Evolutionary conservation across 2,888 invertebrate species (phyloP), one percentile per base, ranked within the genome.

Genomic region (Diarsia mendica): DNA sequence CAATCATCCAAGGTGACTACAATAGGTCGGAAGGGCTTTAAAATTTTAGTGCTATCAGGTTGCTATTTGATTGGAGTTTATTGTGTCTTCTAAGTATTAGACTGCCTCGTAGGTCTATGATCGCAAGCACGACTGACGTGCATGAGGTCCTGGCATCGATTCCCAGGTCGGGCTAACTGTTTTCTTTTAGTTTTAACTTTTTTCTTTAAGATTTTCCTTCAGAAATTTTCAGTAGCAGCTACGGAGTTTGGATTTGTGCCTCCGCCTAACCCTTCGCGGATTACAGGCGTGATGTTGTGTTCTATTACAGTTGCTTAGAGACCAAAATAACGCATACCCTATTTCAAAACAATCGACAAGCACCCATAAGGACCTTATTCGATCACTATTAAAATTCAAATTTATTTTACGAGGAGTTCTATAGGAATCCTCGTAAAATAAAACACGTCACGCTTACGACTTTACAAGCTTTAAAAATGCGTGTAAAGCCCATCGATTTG

Each of bases 401-500:
- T 28, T 28, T 28, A 28, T 28, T 28, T 28, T 28, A 28, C 28
- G 28, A 28, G 28, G 28, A 28, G 1, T 28, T 28, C 28, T 28
- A 28, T 28, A 28, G 28, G 28, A 28, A 28, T 44, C 46, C 13
- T 49, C 65, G 28, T 79, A 79, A 83, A 64, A 73, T 72, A 75
- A 84, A 84, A 1, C n/a, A 84, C 61, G 80, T 81, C 64, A 75
- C 76, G 64, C 48, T 83, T 71, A 55, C 67, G 79, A 84, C 55
- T 81, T 75, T 69, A 82, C 76, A 79, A 63, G 74, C 64, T 75
- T 75, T 73, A n/a, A 75, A 80, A 86, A 79, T 77, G 79, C 78
- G 76, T 88, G 83, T 86, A 76, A 65, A 67, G 49, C 18, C 33
- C 80, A 80, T 87, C 71, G 84, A 87, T 85, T 83, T 70, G 55